Percentiles rank a stretch among this genome's conserved stretches.
These are phyloP conservation scores for Corythoichthys haematopterus DNA, from an alignment of 2,113 vertebrate genomes.

Conservation along the genomic window DNA sequence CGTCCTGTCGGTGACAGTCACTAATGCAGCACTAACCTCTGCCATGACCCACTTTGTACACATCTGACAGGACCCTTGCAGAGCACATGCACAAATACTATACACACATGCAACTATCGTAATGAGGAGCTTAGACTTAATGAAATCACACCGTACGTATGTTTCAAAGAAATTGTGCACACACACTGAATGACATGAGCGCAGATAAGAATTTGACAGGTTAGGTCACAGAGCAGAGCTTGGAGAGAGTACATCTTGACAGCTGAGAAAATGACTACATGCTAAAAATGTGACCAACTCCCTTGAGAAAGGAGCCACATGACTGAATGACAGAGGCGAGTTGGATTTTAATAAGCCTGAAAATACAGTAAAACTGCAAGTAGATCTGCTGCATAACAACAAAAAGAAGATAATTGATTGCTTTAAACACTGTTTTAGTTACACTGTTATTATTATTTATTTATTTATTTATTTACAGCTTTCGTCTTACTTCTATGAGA, in stretches of 20 bases:
- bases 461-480: not conserved
- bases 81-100: slow-evolving; percentile 15
- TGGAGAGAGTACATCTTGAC: slow-evolving; percentile 57
- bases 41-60: slow-evolving; percentile 65
- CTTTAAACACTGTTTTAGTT: not conserved
- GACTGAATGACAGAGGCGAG: slow-evolving; percentile 59
- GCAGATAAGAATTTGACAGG: slow-evolving; percentile 55
- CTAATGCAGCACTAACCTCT: slow-evolving; percentile 71
- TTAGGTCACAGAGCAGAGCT: slow-evolving; percentile 41
- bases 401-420: not conserved
- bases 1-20: slow-evolving; percentile 63
- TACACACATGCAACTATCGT: slow-evolving; percentile 20
- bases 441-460: not conserved
- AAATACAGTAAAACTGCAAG: slow-evolving; percentile 50
- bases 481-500: not conserved
- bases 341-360: slow-evolving; percentile 59
- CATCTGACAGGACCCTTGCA: slow-evolving; percentile 37
- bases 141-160: slow-evolving; percentile 16
- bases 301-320: slow-evolving; percentile 54
- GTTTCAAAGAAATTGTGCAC: slow-evolving; percentile 16
- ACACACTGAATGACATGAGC: slow-evolving; percentile 6
- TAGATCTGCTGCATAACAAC: not conserved
- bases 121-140: slow-evolving; percentile 26
- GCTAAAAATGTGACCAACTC: slow-evolving; percentile 68
- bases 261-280: slow-evolving; percentile 74